These are phyloP conservation scores for Drosophila chauvacae DNA, from an alignment of 1,140 invertebrate species.

Conservation along the genomic window DNA sequence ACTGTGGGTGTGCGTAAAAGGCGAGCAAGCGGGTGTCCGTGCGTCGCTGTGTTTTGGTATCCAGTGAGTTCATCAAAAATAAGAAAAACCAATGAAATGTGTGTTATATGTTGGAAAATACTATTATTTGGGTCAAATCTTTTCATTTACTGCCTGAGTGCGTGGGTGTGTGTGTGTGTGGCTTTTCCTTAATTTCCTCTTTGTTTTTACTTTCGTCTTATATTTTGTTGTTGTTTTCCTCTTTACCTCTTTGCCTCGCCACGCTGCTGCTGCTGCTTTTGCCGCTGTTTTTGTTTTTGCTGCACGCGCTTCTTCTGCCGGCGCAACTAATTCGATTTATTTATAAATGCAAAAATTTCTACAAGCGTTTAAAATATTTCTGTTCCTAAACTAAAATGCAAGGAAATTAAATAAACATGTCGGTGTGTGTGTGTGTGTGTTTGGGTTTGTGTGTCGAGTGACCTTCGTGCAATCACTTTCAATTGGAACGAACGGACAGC, in stretches of 20 bases:
- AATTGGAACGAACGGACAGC: constrained; percentile 51
- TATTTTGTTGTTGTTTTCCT: constrained; percentile 18
- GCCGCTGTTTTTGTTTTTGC: constrained; percentile 28
- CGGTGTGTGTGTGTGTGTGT: constrained; percentile 3
- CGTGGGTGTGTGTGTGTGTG: constrained; percentile 12
- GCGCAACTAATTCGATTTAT: constrained; percentile 59
- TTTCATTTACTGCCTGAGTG: neutral
- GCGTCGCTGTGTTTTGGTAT: constrained; percentile 43
- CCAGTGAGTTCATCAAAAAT: constrained; percentile 42
- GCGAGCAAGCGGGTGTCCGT: constrained; percentile 1
- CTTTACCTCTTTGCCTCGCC: constrained; percentile 25
- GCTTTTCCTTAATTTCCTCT: constrained; percentile 32
- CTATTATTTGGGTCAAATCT: constrained; percentile 45
- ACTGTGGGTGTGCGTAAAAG: neutral
- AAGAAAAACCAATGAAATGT: constrained; percentile 12
- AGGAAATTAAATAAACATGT: constrained; percentile 27
- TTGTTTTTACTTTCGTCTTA: constrained; percentile 37
- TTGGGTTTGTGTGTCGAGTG: constrained; percentile 32
- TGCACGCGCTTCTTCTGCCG: constrained; percentile 51
- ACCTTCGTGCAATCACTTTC: constrained; percentile 72
- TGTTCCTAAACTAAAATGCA: constrained; percentile 36
- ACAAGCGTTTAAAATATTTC: constrained; percentile 36
- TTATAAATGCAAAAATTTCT: constrained; percentile 52
- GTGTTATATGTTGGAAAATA: constrained; percentile 38
- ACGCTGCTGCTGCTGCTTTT: constrained; percentile 9